A percentile compares a stretch with the other conserved stretches of the same genome.
phyloP scores from a whole-genome alignment of 2,113 vertebrate species.

The Hemicordylus capensis region DNA sequence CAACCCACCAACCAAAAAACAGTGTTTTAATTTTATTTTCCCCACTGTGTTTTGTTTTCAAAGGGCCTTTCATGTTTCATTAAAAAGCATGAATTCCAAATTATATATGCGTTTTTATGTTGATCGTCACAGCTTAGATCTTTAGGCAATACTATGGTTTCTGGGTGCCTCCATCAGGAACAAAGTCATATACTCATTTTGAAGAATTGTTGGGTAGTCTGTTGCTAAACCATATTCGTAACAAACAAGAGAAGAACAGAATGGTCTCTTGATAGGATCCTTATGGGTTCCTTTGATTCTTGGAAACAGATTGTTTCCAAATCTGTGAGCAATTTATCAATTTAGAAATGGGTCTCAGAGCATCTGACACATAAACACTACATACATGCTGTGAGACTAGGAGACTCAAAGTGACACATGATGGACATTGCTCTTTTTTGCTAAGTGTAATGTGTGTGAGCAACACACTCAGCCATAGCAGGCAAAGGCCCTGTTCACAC shows the following conservation, averaged over 20 bases:
- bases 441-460: neutral
- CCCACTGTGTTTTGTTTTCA: neutral
- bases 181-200: neutral
- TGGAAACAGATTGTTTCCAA: conserved; percentile 1
- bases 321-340: conserved; percentile 16
- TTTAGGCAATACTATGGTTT: neutral
- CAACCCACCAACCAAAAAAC: neutral
- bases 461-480: neutral
- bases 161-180: neutral
- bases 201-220: neutral
- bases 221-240: neutral
- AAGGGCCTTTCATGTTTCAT: neutral
- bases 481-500: neutral
- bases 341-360: neutral
- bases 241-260: neutral
- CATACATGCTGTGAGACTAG: neutral
- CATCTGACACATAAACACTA: conserved; percentile 8
- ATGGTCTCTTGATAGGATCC: conserved; percentile 13
- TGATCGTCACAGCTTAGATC: neutral
- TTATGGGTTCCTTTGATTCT: conserved; percentile 21
- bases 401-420: neutral
- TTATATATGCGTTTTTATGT: neutral
- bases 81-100: neutral
- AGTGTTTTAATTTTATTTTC: neutral
- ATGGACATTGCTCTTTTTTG: neutral